Base-by-base conservation (phyloP, 2,888 invertebrate species). In the Drosophila nr. perissopoda region DNA sequence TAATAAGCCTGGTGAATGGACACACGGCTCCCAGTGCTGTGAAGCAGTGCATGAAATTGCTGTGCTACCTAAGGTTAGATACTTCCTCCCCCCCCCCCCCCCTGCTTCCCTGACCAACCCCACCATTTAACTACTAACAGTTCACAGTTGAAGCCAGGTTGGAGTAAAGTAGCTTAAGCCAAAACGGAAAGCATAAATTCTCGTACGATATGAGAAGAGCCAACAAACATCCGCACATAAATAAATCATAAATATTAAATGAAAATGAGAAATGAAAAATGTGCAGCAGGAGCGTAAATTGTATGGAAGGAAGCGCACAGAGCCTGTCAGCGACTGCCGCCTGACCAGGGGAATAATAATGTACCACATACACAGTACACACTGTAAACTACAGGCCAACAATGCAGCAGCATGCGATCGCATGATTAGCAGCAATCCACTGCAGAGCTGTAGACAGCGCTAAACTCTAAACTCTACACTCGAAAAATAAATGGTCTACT, bases 241-340 rank as follows among this genome's bases (percentile, higher is more conserved):
- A 87, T 87, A 87, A 89, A 87, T 89, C 86, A 87, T 90, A 90
- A 90, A 87, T 87, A 90, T 90, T 89, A 90, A 86, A 86, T 90
- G 86, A 86, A 89, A 85, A 85, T 82, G 84, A 89, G 58, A 63
- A 76, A 77, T 78, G 90, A 86, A 89, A 86, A 84, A 83, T 83
- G 87, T 86, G 79, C 89, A 68, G 65, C 48, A 73, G 33, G 46
- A 69, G 69, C 71, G 49, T 27, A 40, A 66, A 76, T 75, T 66
- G 68, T 65, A 75, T 65, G 67, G 61, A 80, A 81, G 87, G 89
- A 83, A 83, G 83, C 82, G 85, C 88, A 84, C 82, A 84, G 89
- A 74, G 84, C 74, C 88, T 84, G 89, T 84, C 84, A 89, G 84
- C 84, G 64, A 64, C 76, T 81, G 64, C 72, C 21, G 46, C 76